Base-by-base conservation (phyloP, 2,797 vertebrate species). In the Microctenopoma lineatum region DNA sequence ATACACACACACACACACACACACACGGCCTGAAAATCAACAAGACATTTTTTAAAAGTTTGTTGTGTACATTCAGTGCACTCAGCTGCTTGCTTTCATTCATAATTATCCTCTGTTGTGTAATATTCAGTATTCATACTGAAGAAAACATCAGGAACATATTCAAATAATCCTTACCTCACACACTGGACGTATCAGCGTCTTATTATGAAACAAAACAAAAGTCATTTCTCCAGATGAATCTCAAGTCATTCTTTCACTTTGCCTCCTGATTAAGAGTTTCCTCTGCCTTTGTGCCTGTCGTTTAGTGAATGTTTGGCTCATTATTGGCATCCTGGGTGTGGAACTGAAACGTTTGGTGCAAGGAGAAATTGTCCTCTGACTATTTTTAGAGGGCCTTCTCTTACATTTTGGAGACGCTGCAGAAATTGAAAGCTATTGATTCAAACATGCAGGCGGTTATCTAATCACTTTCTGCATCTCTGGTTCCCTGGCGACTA, bases 321-420 rank as follows among this genome's bases (percentile, higher is more conserved):
- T 44, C 26, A 16, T 64, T 53, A 14, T 58, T 38, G 18, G 39
- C 54, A 26, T 79, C 25, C 36, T 50, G 47, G n/a, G 58, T 73
- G 34, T 54, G 55, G 27, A 74, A 59, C 55, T 57, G 47, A 61
- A 78, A 42, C 54, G 5, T 59, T 5, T 63, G 38, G 38, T 9
- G 11, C 27, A 74, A 66, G 52, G 50, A 66, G 66, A 73, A 66
- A 16, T 47, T 60, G 46, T 70, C 60, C 39, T 72, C 73, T 29
- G 55, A 15, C 70, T 76, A 69, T 84, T 69, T 83, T 84, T 76
- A 65, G 70, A 84, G 53, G 38, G 42, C 34, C 34, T 50, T 62
- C 64, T 58, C 39, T 67, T 54, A 38, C 45, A 45, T 58, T 41
- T 62, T 67, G 68, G 54, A 42, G n/a, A 66, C 38, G 46, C 61